These are phyloP conservation scores for Creontiades dilutus DNA, from an alignment of 2,888 invertebrate species.

Conservation along the genomic window DNA sequence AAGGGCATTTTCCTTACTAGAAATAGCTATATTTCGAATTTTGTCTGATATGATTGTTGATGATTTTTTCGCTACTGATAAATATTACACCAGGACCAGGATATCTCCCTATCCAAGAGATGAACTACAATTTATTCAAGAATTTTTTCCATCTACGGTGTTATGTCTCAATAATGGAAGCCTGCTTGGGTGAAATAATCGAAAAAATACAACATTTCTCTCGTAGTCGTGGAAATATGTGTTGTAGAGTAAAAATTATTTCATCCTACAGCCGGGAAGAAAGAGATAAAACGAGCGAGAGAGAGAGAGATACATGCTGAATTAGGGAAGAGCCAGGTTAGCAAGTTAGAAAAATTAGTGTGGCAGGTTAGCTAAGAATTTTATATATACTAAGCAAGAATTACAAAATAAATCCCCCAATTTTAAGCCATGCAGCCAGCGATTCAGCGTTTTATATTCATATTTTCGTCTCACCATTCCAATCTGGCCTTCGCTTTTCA, in stretches of 20 bases:
- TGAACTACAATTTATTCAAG: not conserved
- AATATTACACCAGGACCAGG: not conserved
- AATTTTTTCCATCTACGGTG: not conserved
- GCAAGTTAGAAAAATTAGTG: conserved; percentile 59
- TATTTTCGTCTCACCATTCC: conserved; percentile 74
- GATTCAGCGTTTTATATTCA: conserved; percentile 71
- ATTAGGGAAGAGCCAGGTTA: conserved; percentile 49
- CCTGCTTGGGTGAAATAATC: not conserved
- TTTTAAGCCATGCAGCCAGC: conserved; percentile 74
- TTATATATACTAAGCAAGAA: conserved; percentile 34
- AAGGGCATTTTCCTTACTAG: conserved; percentile 74
- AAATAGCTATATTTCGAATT: not conserved
- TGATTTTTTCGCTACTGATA: not conserved
- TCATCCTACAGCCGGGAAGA: conserved; percentile 42
- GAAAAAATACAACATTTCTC: not conserved
- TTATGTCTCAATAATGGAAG: not conserved
- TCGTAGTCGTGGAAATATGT: conserved; percentile 28
- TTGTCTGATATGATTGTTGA: conserved; percentile 23
- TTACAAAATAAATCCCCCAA: conserved; percentile 56
- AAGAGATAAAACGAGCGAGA: too few species aligned
- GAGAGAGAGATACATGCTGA: conserved; percentile 51
- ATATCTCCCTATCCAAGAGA: not conserved
- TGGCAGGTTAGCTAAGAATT: conserved; percentile 45
- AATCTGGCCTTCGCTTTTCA: conserved; percentile 66
- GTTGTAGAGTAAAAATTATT: not conserved